Conservation (phyloP, 1,140 invertebrate genomes). For the Drusus annulatus region DNA sequence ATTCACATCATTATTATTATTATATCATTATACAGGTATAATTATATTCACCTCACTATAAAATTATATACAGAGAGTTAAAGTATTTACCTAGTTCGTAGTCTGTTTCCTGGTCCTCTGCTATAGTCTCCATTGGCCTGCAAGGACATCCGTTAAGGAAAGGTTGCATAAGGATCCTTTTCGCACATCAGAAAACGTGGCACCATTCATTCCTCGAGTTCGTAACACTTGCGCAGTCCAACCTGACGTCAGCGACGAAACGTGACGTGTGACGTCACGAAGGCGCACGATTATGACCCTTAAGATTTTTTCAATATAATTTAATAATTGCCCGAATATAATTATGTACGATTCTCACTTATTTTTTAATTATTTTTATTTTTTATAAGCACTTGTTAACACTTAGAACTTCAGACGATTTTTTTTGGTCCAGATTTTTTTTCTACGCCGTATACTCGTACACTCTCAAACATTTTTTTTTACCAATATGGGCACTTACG, state of each 20-base stretch:
- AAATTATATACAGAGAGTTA: too few species aligned
- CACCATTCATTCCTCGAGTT: background rate
- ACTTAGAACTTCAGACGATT: background rate
- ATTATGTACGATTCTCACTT: background rate
- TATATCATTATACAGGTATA: too few species aligned
- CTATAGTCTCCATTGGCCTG: constrained; percentile 76
- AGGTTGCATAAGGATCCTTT: constrained; percentile 53
- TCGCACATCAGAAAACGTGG: constrained; percentile 19
- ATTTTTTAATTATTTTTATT: too few species aligned
- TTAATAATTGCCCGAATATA: background rate
- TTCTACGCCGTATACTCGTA: background rate
- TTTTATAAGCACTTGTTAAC: constrained; percentile 1
- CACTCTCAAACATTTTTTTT: background rate
- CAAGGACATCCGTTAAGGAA: constrained; percentile 56
- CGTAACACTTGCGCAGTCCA: background rate
- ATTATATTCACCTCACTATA: too few species aligned
- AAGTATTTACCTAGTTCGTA: constrained; percentile 75
- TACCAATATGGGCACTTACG: background rate
- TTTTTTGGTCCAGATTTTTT: constrained; percentile 8
- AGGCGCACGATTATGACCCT: too few species aligned
- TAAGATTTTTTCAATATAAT: background rate
- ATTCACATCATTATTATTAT: too few species aligned
- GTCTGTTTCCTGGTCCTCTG: constrained; percentile 76
- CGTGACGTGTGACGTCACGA: too few species aligned
- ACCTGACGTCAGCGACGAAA: too few species aligned